Base-by-base conservation (phyloP, 2,797 vertebrate species). In the Orestias chungarensis region DNA sequence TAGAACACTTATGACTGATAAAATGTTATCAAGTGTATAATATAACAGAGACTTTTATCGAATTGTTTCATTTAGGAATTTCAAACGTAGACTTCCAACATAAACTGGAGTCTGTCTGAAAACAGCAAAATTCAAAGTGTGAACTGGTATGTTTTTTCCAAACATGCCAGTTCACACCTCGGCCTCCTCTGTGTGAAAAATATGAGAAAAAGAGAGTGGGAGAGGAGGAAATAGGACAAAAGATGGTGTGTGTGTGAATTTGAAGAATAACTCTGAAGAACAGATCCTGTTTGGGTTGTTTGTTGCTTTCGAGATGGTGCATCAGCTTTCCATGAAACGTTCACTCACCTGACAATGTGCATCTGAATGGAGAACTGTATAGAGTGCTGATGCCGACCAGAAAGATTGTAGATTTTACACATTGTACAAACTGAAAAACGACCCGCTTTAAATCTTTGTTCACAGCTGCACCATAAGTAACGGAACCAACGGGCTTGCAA, bases 151-250 rank as follows among this genome's bases (percentile, higher is more conserved):
- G n/a, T n/a, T n/a, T 67, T 76, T 47, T 54, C 11, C 42, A 67
- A 64, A 76, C 59, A 43, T 49, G 31, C 31, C 47, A 38, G 27
- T 70, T 79, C 29, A 62, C 40, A 81, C 42, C 20, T 61, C n/a
- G 69, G 42, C 49, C 55, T 81, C 54, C 76, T 85, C 85, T 14
- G 64, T 85, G 35, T 64, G 57, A 66, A 79, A n/a, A 76, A 59
- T 70, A 66, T 70, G 73, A 87, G 62, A 81, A 89, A 62, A 90
- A 84, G 35, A 82, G 78, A 82, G 84, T 82, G 78, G 78, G 68
- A 83, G 84, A 82, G 83, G 75, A 85, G 76, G 76, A 91, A 86
- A 72, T 80, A 82, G 81, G 80, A 35, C 54, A 54, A 59, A 54
- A 74, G 78, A 88, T 66, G 81, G 79, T 86, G 80, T 80, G 64